A percentile compares a stretch with the other conserved stretches of the same genome.
These are phyloP conservation scores for Ischnus inquisitorius DNA, from an alignment of 2,888 invertebrate species.

Conservation along the genomic window DNA sequence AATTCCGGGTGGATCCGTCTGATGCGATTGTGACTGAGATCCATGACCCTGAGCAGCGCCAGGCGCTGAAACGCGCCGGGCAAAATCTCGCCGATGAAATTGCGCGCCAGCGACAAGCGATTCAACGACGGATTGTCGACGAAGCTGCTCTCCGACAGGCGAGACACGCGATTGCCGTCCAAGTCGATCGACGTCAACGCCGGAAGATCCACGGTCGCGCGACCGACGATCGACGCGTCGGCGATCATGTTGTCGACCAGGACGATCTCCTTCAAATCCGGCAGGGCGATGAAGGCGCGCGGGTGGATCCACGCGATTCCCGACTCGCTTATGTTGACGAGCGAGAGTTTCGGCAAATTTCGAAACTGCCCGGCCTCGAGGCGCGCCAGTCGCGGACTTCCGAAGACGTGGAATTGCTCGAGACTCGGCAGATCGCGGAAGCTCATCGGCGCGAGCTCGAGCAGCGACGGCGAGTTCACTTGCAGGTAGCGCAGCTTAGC, in stretches of 20 bases:
- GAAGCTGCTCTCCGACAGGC: slow-evolving; percentile 92
- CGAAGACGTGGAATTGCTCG: slow-evolving; percentile 91
- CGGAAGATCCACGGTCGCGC: slow-evolving; percentile 92
- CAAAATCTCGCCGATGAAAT: slow-evolving; percentile 91
- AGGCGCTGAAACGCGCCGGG: slow-evolving; percentile 94
- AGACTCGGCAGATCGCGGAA: slow-evolving; percentile 91
- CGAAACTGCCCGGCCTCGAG: slow-evolving; percentile 92
- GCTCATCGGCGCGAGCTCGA: slow-evolving; percentile 89
- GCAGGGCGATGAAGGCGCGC: slow-evolving; percentile 90
- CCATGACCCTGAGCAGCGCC: slow-evolving; percentile 90
- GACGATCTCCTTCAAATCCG: slow-evolving; percentile 90
- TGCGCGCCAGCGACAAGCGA: slow-evolving; percentile 90
- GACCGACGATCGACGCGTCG: slow-evolving; percentile 93
- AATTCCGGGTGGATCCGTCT: slow-evolving; percentile 93
- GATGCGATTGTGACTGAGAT: slow-evolving; percentile 92
- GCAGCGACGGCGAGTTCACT: slow-evolving; percentile 90
- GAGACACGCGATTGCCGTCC: slow-evolving; percentile 90
- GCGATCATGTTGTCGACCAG: slow-evolving; percentile 91
- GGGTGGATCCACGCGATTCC: slow-evolving; percentile 93
- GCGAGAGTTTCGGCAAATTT: slow-evolving; percentile 89
- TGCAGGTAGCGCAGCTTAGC: slow-evolving; percentile 91
- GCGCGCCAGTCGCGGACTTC: slow-evolving; percentile 89
- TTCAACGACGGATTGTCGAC: slow-evolving; percentile 91
- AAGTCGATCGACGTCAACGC: slow-evolving; percentile 90
- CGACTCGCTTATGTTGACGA: slow-evolving; percentile 92